Evolutionary conservation across 1,140 invertebrate species (phyloP).

Genomic region (Muscidifurax raptorellus): DNA sequence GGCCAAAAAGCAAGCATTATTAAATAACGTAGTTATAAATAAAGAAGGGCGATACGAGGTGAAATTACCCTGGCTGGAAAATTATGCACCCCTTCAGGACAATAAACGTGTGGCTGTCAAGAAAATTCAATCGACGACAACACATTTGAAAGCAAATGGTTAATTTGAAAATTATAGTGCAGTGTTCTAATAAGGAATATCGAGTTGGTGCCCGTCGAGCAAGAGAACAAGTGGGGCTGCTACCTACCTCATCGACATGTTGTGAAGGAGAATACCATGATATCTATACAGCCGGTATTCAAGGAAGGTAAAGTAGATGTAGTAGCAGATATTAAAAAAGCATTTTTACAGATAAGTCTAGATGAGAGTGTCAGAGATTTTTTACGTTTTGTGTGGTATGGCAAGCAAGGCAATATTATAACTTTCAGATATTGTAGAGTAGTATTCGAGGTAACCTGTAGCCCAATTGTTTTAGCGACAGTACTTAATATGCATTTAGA

Average conservation of each 20-base stretch:
- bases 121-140: background rate
- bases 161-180: conserved; percentile 2
- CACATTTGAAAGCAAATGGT: background rate
- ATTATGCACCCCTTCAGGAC: conserved; percentile 4
- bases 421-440: background rate
- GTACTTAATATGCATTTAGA: background rate
- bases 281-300: conserved; percentile 53
- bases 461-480: background rate
- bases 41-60: background rate
- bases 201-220: conserved; percentile 34
- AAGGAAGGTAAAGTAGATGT: conserved; percentile 33
- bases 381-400: background rate
- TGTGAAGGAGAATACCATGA: conserved; percentile 49
- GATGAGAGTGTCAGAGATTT: background rate
- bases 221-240: background rate
- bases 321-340: no score
- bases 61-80: conserved; percentile 8
- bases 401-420: background rate
- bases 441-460: background rate
- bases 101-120: conserved; percentile 20
- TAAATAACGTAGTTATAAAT: no score
- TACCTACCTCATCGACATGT: conserved; percentile 54
- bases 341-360: background rate
- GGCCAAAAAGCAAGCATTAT: no score
- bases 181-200: conserved; percentile 43